A percentile compares a stretch with the other conserved stretches of the same genome.
These are phyloP conservation scores for Bufotes viridis DNA, from an alignment of 2,797 vertebrate genomes.

Conservation along the genomic window DNA sequence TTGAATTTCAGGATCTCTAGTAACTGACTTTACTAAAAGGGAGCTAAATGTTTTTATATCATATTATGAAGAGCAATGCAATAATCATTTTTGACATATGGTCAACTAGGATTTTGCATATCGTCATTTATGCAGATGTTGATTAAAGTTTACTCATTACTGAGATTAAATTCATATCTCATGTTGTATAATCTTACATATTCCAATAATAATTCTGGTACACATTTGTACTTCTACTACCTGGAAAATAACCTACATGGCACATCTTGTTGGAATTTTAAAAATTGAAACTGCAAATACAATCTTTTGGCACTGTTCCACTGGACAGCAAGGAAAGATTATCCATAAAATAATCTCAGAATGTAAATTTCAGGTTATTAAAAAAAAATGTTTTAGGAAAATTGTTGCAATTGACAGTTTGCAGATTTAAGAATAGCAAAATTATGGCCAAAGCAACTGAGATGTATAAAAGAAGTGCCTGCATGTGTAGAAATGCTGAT, in stretches of 20 bases:
- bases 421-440: not conserved
- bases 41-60: conserved; percentile 34
- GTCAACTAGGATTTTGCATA: not conserved
- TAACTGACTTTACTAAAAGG: conserved; percentile 26
- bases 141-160: not conserved
- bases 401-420: not conserved
- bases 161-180: not conserved
- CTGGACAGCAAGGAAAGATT: not conserved
- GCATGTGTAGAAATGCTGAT: not conserved
- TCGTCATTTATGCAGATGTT: not conserved
- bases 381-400: not conserved
- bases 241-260: not conserved
- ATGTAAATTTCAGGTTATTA: not conserved
- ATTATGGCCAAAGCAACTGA: not conserved
- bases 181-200: not conserved
- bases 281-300: not conserved
- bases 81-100: not conserved
- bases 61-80: conserved; percentile 25
- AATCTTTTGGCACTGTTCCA: not conserved
- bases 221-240: not conserved
- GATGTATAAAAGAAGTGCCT: not conserved
- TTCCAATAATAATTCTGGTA: not conserved
- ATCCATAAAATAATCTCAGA: not conserved
- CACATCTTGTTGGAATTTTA: not conserved
- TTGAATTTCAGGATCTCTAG: too few relatives aligned